A percentile compares a stretch with the other conserved stretches of the same genome.
Evolutionary conservation across 1,140 invertebrate genomes (phyloP).

Genomic region (Temnothorax longispinosus): DNA sequence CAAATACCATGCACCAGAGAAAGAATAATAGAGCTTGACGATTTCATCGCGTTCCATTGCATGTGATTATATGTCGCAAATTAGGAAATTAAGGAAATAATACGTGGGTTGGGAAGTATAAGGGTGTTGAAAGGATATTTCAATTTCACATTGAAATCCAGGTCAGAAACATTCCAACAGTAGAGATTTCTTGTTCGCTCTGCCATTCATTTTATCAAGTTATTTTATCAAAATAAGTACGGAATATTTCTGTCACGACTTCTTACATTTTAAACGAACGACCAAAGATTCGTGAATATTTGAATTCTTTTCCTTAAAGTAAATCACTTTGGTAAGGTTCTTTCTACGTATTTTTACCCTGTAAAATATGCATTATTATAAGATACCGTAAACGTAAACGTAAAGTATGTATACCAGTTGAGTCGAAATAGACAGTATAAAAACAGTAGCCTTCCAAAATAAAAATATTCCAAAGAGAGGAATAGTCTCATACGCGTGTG

Average conservation of each 20-base stretch:
- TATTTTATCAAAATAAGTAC: neutral
- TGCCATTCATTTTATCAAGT: neutral
- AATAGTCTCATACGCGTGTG: constrained; percentile 11
- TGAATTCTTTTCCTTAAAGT: neutral
- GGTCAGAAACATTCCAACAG: neutral
- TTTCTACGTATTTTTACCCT: neutral
- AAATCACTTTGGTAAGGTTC: neutral
- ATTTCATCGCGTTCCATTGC: constrained; percentile 17
- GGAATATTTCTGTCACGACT: neutral
- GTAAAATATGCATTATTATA: neutral
- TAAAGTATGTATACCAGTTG: neutral
- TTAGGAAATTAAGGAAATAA: constrained; percentile 27
- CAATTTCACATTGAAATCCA: neutral
- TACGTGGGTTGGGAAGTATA: neutral
- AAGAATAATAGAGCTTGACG: constrained; percentile 15
- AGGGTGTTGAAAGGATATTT: neutral
- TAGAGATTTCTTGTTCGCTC: neutral
- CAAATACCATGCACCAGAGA: constrained; percentile 26
- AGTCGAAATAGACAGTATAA: constrained; percentile 15
- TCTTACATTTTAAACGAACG: neutral
- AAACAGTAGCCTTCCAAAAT: constrained; percentile 25
- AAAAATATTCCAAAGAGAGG: neutral
- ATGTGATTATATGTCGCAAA: neutral
- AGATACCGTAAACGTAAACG: neutral
- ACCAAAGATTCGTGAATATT: neutral